Evolutionary conservation across 37 sponge, comb jelly and placozoan genomes (phyloP), one percentile per base, ranked within the genome.

Genomic region (Crambe crambe): DNA sequence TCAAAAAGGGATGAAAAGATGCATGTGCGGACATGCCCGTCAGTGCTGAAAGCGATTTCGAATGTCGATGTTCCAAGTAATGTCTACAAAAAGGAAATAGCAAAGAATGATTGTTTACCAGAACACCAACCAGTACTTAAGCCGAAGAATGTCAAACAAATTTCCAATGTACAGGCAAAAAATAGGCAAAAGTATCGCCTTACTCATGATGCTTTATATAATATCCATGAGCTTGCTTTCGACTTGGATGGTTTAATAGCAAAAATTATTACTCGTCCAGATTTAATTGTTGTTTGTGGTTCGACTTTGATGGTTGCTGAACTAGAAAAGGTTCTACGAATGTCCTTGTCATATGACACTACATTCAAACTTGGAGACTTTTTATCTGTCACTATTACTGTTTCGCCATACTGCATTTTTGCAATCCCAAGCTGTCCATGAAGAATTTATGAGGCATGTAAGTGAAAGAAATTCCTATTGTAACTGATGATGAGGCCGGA

Each of bases 261-360:
- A 32, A 60, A 75, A 34, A 85, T 85, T 40, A 44, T 31, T 41
- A 85, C 86, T 25, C 47, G 78, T 61, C 86, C 86, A 59, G 79
- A 85, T 40, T 56, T 89, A 56, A 54, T 85, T 23, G 71, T 77
- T 17, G 60, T 84, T 31, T 84, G 85, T 76, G 77, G 77, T 21
- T 29, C 60, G 15, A 42, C 76, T 60, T 67, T 36, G n/a, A 36
- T 76, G 35, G 31, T 68, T 47, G 72, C 60, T 27, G 78, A 69
- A 42, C 47, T 77, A 10, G 85, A 84, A 57, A 39, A 75, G n/a
- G n/a, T n/a, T n/a, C n/a, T n/a, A n/a, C n/a, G n/a, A n/a, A n/a
- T n/a, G n/a, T n/a, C n/a, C n/a, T n/a, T 84, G 32, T 76, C 85
- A 66, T 84, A 84, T 67, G 85, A 76, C 77, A 84, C 85, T 20